Percentiles rank a stretch among this genome's conserved stretches.
Evolutionary conservation across 2,797 vertebrate genomes (phyloP).

Genomic region (Anableps anableps): DNA sequence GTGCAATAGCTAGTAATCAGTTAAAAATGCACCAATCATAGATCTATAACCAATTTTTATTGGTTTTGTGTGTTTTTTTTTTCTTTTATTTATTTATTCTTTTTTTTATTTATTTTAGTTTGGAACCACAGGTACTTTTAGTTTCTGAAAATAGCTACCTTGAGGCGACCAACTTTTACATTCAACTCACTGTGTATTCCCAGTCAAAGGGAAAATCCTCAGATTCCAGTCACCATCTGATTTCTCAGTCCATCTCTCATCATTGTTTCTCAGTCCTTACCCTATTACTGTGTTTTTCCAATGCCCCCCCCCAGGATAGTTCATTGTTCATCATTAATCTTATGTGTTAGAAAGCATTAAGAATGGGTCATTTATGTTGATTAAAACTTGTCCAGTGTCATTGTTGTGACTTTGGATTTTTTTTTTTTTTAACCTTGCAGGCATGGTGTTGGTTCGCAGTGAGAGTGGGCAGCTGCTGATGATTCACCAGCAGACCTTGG

Average conservation of each 20-base stretch:
- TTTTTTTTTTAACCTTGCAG: constrained; percentile 67
- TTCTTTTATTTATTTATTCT: too few species aligned
- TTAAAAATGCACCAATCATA: too few species aligned
- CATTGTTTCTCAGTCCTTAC: not conserved
- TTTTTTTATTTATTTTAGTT: too few species aligned
- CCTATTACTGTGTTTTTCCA: not conserved
- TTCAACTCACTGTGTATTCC: not conserved
- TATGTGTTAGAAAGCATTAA: not conserved
- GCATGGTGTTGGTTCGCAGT: constrained; percentile 95
- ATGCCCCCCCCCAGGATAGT: not conserved
- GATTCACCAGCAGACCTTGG: constrained; percentile 95
- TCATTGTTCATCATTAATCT: not conserved
- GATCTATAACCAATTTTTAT: too few species aligned
- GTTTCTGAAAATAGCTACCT: not conserved
- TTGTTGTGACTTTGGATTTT: constrained; percentile 18
- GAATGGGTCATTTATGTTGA: not conserved
- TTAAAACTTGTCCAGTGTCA: not conserved
- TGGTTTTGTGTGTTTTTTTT: too few species aligned
- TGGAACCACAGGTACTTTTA: not conserved
- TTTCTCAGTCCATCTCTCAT: not conserved
- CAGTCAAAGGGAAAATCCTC: not conserved
- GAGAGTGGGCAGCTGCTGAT: constrained; percentile 94
- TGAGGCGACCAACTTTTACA: not conserved
- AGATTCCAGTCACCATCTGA: not conserved
- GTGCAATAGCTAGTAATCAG: too few species aligned